phyloP scores from a whole-genome alignment of 53 echinoderm and acorn worm species.

The Paelopatides confundens region DNA sequence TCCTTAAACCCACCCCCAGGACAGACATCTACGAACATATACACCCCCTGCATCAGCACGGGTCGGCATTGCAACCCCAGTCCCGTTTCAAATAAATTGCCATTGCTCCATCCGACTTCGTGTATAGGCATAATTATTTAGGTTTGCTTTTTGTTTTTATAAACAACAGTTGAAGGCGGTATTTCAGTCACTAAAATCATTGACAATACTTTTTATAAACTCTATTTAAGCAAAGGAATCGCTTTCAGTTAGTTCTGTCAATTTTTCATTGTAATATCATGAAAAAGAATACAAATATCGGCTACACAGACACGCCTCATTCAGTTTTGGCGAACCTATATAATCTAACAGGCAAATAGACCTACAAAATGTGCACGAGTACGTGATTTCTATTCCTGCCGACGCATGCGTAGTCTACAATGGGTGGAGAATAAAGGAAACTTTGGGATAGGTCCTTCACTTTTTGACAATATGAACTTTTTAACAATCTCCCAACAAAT shows the following conservation, averaged over 20 bases:
- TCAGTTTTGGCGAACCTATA: neutral
- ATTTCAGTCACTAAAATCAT: neutral
- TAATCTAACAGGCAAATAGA: neutral
- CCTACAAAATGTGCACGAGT: neutral
- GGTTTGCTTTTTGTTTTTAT: neutral
- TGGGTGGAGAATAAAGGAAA: neutral
- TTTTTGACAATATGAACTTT: neutral
- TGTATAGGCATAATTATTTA: too few relatives aligned
- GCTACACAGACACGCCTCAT: neutral
- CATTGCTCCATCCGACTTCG: too few relatives aligned
- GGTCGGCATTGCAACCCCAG: too few relatives aligned
- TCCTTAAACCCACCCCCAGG: too few relatives aligned
- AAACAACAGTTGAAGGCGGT: neutral
- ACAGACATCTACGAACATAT: too few relatives aligned
- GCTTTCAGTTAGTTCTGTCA: neutral
- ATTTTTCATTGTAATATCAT: neutral
- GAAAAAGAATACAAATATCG: neutral
- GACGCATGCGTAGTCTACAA: neutral
- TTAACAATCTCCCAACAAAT: neutral
- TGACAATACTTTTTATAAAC: neutral
- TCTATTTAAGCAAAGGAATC: neutral
- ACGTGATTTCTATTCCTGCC: neutral
- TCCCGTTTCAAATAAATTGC: too few relatives aligned
- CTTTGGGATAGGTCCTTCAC: neutral
- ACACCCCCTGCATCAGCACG: too few relatives aligned